Conservation (phyloP, 2,113 vertebrate species). For the rat (Rattus norvegicus) region GRCr8 NC_086026.1:18095001-18095500, state of each 20-base stretch:
- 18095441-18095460: neutral
- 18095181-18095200: no score
- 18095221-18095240: no score
- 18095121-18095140: neutral
- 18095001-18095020: neutral
- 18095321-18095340: no score
- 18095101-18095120: neutral
- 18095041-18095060: neutral
- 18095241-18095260: no score
- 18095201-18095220: no score
- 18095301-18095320: neutral
- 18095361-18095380: neutral
- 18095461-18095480: neutral
- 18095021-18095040: neutral
- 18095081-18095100: neutral
- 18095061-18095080: neutral
- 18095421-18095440: neutral
- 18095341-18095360: neutral
- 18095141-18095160: neutral
- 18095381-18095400: neutral
- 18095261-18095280: neutral
- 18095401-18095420: neutral
- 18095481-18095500: no score
- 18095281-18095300: neutral
- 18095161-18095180: no score